Evolutionary conservation across 1,140 invertebrate species (phyloP).

Genomic region (Anoplolepis gracilipes): DNA sequence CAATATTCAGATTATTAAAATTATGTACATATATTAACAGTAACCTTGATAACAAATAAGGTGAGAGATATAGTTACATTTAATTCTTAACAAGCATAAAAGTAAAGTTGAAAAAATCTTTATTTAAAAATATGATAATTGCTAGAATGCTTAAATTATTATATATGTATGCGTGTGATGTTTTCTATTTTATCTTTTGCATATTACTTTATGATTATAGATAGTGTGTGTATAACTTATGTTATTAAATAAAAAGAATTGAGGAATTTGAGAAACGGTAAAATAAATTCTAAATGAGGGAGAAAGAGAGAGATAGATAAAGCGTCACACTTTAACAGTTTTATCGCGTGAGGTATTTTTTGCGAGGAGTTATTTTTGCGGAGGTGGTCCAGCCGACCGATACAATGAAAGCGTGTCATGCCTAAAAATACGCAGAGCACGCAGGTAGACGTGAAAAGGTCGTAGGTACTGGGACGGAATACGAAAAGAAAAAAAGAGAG

Average conservation of each 20-base stretch:
- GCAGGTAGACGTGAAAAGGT: conserved; percentile 77
- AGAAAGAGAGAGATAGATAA: background rate
- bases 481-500: conserved; percentile 49
- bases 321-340: conserved; percentile 22
- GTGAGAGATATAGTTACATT: background rate
- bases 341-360: conserved; percentile 15
- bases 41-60: background rate
- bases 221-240: background rate
- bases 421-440: conserved; percentile 81
- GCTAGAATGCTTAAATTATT: background rate
- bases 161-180: too few species aligned
- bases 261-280: too few species aligned
- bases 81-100: background rate
- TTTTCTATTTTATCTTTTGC: too few species aligned
- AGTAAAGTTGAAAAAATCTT: background rate
- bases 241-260: background rate
- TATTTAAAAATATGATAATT: background rate
- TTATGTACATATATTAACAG: conserved; percentile 22
- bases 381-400: conserved; percentile 45
- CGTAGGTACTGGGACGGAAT: conserved; percentile 67
- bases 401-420: conserved; percentile 80
- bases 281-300: background rate
- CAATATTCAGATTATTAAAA: conserved; percentile 27
- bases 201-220: too few species aligned
- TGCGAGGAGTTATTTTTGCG: conserved; percentile 60